A percentile compares a stretch with the other conserved stretches of the same genome.
Evolutionary conservation across 2,113 vertebrate genomes (phyloP).

Genomic region (Furnarius figulus): DNA sequence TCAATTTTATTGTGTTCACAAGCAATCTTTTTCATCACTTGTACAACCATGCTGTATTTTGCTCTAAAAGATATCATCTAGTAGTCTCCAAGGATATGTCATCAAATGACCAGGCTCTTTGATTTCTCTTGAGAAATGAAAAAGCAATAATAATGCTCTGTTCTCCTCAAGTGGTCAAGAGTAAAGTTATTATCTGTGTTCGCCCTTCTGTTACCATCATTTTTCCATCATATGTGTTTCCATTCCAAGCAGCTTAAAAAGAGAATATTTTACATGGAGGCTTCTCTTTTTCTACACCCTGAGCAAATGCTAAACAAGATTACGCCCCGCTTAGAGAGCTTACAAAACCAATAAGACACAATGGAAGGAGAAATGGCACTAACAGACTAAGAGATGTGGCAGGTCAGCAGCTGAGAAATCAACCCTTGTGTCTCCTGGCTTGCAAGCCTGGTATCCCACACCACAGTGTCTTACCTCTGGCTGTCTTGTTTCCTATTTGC

Average conservation of each 20-base stretch:
- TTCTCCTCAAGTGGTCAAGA: background rate
- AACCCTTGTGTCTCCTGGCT: background rate
- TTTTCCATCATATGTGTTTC: background rate
- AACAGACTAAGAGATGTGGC: background rate
- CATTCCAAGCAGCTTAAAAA: background rate
- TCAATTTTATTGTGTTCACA: background rate
- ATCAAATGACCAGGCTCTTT: background rate
- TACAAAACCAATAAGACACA: background rate
- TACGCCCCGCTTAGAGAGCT: background rate
- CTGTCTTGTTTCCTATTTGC: background rate
- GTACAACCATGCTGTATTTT: background rate
- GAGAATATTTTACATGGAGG: background rate
- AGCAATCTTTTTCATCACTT: background rate
- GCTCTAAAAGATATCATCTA: background rate
- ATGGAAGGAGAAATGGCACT: background rate
- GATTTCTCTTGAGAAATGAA: background rate
- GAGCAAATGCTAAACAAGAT: background rate
- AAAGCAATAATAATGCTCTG: background rate
- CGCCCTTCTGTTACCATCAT: background rate
- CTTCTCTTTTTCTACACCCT: background rate
- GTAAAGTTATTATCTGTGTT: background rate
- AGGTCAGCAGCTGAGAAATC: background rate
- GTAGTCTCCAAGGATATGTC: background rate
- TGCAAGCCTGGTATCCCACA: background rate
- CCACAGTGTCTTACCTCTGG: background rate